These are phyloP conservation scores for Timema podura DNA, from an alignment of 2,888 invertebrate species.

Conservation along the genomic window DNA sequence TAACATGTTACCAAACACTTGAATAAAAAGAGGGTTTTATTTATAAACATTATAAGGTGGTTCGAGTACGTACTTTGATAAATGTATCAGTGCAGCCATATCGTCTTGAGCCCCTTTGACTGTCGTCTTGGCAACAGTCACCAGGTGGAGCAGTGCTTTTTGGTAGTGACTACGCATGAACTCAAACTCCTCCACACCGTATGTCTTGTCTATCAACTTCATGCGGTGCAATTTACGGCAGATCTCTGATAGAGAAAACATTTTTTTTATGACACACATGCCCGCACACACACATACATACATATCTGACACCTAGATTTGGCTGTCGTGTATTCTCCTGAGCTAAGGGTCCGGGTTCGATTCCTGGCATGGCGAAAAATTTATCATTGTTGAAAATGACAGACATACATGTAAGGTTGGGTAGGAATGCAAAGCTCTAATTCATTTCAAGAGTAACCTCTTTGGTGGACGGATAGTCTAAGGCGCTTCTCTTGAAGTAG, in stretches of 20 bases:
- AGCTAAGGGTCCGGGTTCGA: no score
- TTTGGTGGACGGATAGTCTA: no score
- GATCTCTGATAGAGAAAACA: conserved; percentile 45
- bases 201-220: conserved; percentile 67
- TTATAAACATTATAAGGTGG: not conserved
- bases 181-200: conserved; percentile 65
- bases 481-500: no score
- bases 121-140: conserved; percentile 51
- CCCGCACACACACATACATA: no score
- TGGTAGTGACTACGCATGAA: conserved; percentile 65
- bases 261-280: no score
- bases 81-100: conserved; percentile 17
- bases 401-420: no score
- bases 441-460: no score
- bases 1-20: not conserved
- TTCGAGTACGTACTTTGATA: conserved; percentile 19
- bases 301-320: no score
- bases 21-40: not conserved
- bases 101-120: conserved; percentile 9
- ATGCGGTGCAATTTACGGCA: conserved; percentile 64
- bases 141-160: conserved; percentile 59
- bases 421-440: no score
- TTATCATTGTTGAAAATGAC: no score
- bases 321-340: no score
- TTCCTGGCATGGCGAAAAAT: no score